Percentiles rank a stretch among this genome's conserved stretches.
These are phyloP conservation scores for Astur gentilis DNA, from an alignment of 2,113 vertebrate species.

Conservation along the genomic window DNA sequence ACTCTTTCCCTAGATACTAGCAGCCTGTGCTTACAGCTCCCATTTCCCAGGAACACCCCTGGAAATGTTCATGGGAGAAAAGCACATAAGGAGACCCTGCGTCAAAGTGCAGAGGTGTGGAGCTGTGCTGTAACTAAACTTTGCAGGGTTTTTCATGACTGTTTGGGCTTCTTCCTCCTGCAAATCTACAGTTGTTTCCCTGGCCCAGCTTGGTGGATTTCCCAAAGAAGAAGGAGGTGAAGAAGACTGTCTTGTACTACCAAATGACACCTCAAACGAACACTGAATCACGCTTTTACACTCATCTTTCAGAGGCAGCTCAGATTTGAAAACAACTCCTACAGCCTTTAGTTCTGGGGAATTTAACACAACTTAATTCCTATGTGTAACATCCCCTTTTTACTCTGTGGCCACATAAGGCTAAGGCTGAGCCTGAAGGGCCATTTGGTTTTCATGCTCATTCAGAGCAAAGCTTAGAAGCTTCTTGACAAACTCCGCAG, in stretches of 20 bases:
- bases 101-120: rapidly evolving
- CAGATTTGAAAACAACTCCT: neutral
- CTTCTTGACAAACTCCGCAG: slow-evolving; percentile 1
- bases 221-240: neutral
- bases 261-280: neutral
- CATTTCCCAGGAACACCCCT: neutral
- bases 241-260: neutral
- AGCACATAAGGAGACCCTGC: neutral
- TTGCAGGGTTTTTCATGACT: neutral
- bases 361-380: slow-evolving; percentile 32
- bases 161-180: neutral
- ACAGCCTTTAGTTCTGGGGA: neutral
- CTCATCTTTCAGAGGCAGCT: neutral
- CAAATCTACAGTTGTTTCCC: neutral
- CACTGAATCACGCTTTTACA: neutral
- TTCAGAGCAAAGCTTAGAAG: slow-evolving; percentile 20
- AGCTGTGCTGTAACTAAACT: neutral
- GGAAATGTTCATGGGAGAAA: neutral
- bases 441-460: neutral
- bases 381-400: slow-evolving; percentile 21
- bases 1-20: neutral
- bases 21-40: neutral
- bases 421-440: slow-evolving; percentile 1
- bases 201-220: neutral
- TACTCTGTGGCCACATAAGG: neutral